Evolutionary conservation across 92 coral and sea anemone species (phyloP).

Genomic region (Parazoanthus darwini): DNA sequence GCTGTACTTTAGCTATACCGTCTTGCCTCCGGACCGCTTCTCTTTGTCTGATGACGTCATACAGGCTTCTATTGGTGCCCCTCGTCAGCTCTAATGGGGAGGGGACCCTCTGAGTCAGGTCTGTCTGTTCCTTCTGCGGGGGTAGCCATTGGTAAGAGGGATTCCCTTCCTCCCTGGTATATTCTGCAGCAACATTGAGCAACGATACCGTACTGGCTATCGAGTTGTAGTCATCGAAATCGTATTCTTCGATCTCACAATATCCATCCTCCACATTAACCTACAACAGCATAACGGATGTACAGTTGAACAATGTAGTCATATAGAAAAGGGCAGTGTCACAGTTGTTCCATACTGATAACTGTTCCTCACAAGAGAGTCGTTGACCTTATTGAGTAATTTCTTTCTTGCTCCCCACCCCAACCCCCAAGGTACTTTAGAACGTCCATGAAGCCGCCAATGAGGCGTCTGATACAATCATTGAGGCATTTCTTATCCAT

Average conservation of each 20-base stretch:
- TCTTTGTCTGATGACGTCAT: slow-evolving; percentile 19
- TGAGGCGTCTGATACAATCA: neutral
- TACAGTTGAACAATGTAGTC: neutral
- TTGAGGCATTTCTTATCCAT: neutral
- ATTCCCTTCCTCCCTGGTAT: slow-evolving; percentile 47
- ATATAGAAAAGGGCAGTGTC: too few relatives aligned
- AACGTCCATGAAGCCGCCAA: neutral
- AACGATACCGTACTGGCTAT: slow-evolving; percentile 89
- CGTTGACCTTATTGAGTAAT: too few relatives aligned
- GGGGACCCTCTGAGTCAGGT: slow-evolving; percentile 1
- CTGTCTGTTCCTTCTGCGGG: slow-evolving; percentile 26
- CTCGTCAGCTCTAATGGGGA: slow-evolving; percentile 31
- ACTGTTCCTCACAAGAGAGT: neutral
- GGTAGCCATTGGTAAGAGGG: slow-evolving; percentile 29
- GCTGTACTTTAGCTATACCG: slow-evolving; percentile 74
- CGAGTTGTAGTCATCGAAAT: slow-evolving; percentile 90
- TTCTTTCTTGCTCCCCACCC: neutral
- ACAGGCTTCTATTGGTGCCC: slow-evolving; percentile 5
- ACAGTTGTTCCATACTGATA: too few relatives aligned
- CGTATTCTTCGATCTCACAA: slow-evolving; percentile 81
- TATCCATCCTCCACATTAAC: slow-evolving; percentile 43
- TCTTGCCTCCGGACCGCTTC: slow-evolving; percentile 42
- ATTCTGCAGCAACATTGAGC: slow-evolving; percentile 64
- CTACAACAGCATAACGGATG: neutral
- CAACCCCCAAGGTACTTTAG: neutral